Evolutionary conservation across 2,113 vertebrate genomes (phyloP).

Genomic region (Ardeotis arabs): DNA sequence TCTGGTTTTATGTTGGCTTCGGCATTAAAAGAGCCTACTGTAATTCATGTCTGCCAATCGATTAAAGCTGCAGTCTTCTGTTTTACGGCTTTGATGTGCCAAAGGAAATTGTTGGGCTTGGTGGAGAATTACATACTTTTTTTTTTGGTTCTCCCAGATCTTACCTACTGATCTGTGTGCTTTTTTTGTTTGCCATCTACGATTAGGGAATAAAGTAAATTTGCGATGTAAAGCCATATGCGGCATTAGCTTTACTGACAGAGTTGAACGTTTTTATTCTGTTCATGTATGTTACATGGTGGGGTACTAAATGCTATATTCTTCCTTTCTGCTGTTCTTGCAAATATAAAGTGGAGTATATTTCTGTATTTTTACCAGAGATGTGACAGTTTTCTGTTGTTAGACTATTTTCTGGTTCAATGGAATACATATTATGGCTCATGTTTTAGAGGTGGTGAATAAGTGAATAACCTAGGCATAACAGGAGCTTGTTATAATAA

Average conservation of each 20-base stretch:
- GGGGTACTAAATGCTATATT: background rate
- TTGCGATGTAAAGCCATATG: background rate
- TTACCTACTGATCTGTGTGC: background rate
- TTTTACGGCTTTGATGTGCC: background rate
- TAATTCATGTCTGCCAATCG: background rate
- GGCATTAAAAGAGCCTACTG: background rate
- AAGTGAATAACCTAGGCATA: background rate
- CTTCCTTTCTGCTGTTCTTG: background rate
- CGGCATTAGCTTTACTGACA: background rate
- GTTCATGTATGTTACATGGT: background rate
- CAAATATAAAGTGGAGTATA: background rate
- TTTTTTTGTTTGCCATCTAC: background rate
- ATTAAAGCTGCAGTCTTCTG: background rate
- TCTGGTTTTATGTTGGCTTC: conserved; percentile 49
- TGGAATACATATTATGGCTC: background rate
- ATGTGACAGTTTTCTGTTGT: background rate
- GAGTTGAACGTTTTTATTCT: background rate
- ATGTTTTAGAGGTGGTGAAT: background rate
- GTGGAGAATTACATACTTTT: background rate
- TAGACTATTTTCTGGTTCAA: background rate
- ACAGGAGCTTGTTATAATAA: background rate
- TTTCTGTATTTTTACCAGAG: background rate
- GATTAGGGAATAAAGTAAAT: background rate
- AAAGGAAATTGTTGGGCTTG: background rate
- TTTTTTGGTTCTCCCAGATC: background rate